Percentiles rank a stretch among this genome's conserved stretches.
phyloP scores from a whole-genome alignment of 2,888 invertebrate species.

The Odontomyia ornata region DNA sequence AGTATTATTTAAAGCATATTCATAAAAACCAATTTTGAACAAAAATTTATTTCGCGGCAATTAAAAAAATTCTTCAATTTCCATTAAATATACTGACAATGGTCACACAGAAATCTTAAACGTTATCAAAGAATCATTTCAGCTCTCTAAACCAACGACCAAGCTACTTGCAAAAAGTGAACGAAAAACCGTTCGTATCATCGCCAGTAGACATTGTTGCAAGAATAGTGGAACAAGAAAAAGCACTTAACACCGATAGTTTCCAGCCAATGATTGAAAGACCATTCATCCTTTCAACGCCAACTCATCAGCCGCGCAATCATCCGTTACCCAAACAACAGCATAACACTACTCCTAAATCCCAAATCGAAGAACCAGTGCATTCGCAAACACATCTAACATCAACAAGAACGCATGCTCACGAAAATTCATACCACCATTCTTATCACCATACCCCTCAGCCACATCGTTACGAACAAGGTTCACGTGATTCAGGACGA shows the following conservation, averaged over 20 bases:
- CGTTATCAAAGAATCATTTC: slow-evolving; percentile 19
- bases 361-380: background rate
- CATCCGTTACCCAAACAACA: background rate
- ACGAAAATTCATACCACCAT: background rate
- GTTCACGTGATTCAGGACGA: background rate
- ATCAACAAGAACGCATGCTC: background rate
- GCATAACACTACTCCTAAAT: background rate
- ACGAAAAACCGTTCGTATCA: slow-evolving; percentile 22
- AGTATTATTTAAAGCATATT: too few species aligned
- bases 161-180: background rate
- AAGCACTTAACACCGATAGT: background rate
- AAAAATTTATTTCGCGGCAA: too few species aligned
- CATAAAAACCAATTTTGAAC: too few species aligned
- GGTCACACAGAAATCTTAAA: background rate
- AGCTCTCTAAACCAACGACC: slow-evolving; percentile 2
- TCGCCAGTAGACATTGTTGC: slow-evolving; percentile 22
- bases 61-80: too few species aligned
- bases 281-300: background rate
- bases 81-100: too few species aligned
- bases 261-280: slow-evolving; percentile 35
- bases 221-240: slow-evolving; percentile 5
- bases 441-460: background rate
- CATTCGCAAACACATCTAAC: background rate
- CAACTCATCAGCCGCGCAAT: background rate
- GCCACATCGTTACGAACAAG: background rate